phyloP scores from a whole-genome alignment of 2,797 vertebrate species.

The Micropoecilia bifurca region DNA sequence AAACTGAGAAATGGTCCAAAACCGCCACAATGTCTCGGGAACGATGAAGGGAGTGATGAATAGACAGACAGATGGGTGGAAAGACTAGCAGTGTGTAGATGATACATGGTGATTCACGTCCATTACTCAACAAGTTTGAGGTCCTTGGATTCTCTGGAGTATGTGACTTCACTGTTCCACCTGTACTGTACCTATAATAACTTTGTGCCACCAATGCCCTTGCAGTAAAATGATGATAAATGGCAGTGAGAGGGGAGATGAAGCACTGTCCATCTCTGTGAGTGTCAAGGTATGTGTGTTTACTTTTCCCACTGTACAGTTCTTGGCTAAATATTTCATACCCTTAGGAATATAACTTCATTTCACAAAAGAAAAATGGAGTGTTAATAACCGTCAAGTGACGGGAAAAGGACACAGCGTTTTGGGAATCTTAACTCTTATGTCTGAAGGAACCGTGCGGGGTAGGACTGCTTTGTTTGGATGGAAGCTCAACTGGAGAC shows the following conservation, averaged over 20 bases:
- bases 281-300: constrained; percentile 16
- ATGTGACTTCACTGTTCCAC: constrained; percentile 60
- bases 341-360: neutral
- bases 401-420: neutral
- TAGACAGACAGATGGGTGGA: constrained; percentile 44
- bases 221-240: constrained; percentile 75
- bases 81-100: constrained; percentile 40
- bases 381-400: neutral
- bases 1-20: constrained; percentile 35
- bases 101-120: constrained; percentile 38
- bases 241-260: constrained; percentile 33
- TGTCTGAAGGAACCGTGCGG: neutral
- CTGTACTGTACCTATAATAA: constrained; percentile 66
- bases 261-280: constrained; percentile 26
- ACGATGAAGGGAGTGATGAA: constrained; percentile 15
- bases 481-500: neutral
- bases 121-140: constrained; percentile 68
- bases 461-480: neutral
- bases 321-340: neutral
- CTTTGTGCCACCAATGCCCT: constrained; percentile 65
- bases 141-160: constrained; percentile 56
- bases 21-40: constrained; percentile 20
- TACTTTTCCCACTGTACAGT: constrained; percentile 6
- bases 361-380: neutral
- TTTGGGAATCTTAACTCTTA: neutral